Evolutionary conservation across 2,888 invertebrate genomes (phyloP), one percentile per base, ranked within the genome.

Genomic region (Embidobia sp.): DNA sequence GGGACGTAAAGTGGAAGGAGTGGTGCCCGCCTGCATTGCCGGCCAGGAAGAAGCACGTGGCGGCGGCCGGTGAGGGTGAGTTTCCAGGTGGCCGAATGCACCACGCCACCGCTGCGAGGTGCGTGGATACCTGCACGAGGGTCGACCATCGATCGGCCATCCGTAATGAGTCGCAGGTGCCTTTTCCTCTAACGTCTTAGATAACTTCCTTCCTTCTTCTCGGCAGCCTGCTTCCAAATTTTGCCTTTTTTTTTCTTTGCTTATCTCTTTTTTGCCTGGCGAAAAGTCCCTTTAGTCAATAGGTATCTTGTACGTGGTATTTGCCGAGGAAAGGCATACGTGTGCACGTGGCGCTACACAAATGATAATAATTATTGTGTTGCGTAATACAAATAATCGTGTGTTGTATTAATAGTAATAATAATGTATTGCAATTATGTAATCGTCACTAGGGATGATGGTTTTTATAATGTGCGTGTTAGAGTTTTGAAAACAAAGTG

Each of bases 11-110:
- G n/a, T n/a, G n/a, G n/a, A n/a, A n/a, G n/a, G n/a, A n/a, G n/a
- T n/a, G n/a, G n/a, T n/a, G n/a, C n/a, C n/a, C n/a, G 83, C 81
- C 81, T 84, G 87, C 87, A 87, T 88, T 87, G 88, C 85, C 86
- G 83, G 86, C 83, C 86, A 86, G 88, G 87, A 88, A 87, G 87
- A 82, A 82, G 85, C 88, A 88, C 88, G 88, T 87, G 88, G 88
- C 85, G 84, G 61, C 73, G 69, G 67, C 79, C 79, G 78, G 79
- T 80, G 76, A 73, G 84, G 84, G 85, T 85, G 81, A 80, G 77
- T 83, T 81, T 82, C 73, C 80, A 83, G 82, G 81, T 79, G 80
- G 80, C 81, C 70, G 82, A 83, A 81, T 66, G n/a, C n/a, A n/a
- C n/a, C n/a, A n/a, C n/a, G n/a, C n/a, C 46, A 13, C 57, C 70